Percentiles rank a stretch among this genome's conserved stretches.
These are phyloP conservation scores for Pocillopora damicornis DNA, from an alignment of 64 coral and sea anemone species.

Conservation along the genomic window DNA sequence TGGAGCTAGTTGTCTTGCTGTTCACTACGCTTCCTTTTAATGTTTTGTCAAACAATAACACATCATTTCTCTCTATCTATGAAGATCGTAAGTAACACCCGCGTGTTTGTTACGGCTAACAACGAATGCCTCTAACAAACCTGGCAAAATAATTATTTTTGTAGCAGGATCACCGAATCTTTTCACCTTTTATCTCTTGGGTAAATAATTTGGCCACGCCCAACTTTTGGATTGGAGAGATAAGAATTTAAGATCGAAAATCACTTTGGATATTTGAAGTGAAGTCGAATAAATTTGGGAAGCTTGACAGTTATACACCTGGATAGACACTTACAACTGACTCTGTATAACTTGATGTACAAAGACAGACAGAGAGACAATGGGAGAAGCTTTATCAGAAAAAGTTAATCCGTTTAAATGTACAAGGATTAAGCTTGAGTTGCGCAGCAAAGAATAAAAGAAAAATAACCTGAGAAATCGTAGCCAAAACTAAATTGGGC, in stretches of 20 bases:
- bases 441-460: too few relatives aligned
- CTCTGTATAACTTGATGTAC: background rate
- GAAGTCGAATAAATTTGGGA: background rate
- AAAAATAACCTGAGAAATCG: background rate
- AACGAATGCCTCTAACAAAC: too few relatives aligned
- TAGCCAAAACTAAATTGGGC: background rate
- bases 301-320: too few relatives aligned
- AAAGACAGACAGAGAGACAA: background rate
- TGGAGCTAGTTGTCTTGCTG: background rate
- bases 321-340: background rate
- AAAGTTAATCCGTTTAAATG: too few relatives aligned
- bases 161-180: background rate
- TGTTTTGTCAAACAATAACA: background rate
- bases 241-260: background rate
- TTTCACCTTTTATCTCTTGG: background rate
- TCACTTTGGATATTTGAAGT: background rate
- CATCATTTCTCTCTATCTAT: background rate
- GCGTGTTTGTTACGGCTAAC: too few relatives aligned
- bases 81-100: background rate
- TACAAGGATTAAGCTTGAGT: too few relatives aligned
- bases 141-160: background rate
- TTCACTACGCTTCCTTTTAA: background rate
- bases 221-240: background rate
- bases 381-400: too few relatives aligned
- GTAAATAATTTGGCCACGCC: background rate